Base-by-base conservation (phyloP, 2,888 invertebrate genomes). In the Cephus pygmeus region DNA sequence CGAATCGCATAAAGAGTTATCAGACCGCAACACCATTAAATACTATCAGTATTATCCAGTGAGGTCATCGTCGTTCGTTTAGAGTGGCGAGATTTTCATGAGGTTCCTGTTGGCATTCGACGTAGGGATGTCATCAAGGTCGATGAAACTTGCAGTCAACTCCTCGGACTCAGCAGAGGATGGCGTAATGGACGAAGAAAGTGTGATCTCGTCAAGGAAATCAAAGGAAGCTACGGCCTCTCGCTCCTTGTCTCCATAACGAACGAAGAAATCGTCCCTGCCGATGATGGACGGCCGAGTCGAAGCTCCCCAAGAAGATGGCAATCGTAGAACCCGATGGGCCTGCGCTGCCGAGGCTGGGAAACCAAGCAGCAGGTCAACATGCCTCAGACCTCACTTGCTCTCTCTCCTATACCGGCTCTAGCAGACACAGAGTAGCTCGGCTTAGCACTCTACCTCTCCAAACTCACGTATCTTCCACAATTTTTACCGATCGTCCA, bases 151-250 rank as follows among this genome's bases (percentile, higher is more conserved):
- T 73, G 79, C 75, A 77, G 83, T 78, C 75, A 84, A 84, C 34
- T 84, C 85, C 36, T 40, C 40, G 40, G 80, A 79, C 69, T 79
- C 79, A 73, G 77, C 80, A n/a, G 84, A 82, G 34, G 84, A 82
- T 23, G 85, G 73, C 40, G 85, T 78, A 30, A 80, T 75, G 33
- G 78, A 69, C 31, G 80, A 87, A 87, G 93, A 92, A 86, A 82
- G 68, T 73, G 83, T 79, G 81, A 95, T 92, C 87, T 95, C 95
- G 91, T 96, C 95, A 86, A 96, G 93, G 93, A 96, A 96, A 92
- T 96, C 96, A 92, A 96, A 96, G 86, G 94, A 94, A 82, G 96
- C 95, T 85, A 96, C 95, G 81, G 96, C 96, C 89, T 95, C 96
- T 81, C 93, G 93, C 90, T 96, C 96, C 88, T 95, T 94, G 86